A percentile compares a stretch with the other conserved stretches of the same genome.
phyloP scores from a whole-genome alignment of 2,797 vertebrate genomes.

The Tapirus indicus region DNA sequence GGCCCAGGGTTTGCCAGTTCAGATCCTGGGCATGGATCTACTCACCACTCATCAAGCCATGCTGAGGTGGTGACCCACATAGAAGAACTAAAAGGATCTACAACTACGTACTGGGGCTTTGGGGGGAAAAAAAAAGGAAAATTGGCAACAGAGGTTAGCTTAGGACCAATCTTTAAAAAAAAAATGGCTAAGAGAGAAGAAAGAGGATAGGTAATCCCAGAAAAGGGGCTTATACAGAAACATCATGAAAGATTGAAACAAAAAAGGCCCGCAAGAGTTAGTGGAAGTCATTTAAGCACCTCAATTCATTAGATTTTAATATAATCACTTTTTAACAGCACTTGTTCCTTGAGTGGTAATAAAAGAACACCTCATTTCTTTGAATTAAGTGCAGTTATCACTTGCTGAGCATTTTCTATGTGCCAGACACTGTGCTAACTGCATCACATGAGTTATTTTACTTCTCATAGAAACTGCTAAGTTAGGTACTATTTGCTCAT shows the following conservation, averaged over 20 bases:
- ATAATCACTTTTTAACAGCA: background rate
- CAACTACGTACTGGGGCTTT: too few relatives aligned
- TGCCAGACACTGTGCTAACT: background rate
- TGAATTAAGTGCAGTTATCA: background rate
- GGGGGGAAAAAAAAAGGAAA: too few relatives aligned
- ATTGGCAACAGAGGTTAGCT: too few relatives aligned
- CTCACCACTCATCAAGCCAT: too few relatives aligned
- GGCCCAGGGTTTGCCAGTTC: too few relatives aligned
- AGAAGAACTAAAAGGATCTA: too few relatives aligned
- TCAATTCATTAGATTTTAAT: background rate
- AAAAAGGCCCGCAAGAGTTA: background rate
- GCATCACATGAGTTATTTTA: background rate
- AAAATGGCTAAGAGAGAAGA: background rate
- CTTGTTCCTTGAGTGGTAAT: background rate
- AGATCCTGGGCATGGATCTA: too few relatives aligned
- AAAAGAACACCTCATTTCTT: slow-evolving; percentile 14
- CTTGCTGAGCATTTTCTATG: background rate
- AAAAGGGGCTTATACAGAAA: background rate
- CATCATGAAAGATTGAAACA: background rate
- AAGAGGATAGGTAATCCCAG: background rate
- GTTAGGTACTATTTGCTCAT: background rate
- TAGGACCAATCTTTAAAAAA: too few relatives aligned
- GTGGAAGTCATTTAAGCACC: background rate
- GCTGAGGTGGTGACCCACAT: too few relatives aligned
- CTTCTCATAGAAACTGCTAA: background rate